A percentile compares a stretch with the other conserved stretches of the same genome.
Conservation (phyloP, 2,113 vertebrate genomes). For the Lamprotornis superbus region DNA sequence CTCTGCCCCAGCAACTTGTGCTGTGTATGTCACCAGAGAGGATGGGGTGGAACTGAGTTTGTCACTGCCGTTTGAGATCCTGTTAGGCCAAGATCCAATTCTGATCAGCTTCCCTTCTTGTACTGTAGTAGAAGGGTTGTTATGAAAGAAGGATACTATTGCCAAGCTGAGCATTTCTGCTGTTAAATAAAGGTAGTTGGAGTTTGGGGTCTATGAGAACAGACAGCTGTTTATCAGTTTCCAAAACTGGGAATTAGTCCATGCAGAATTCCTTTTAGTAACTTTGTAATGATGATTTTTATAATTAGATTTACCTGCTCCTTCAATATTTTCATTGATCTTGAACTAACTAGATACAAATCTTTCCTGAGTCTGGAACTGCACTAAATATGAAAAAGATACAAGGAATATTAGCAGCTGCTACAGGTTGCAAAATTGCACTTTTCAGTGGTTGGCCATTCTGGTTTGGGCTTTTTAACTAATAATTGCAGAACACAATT, state of each 20-base stretch:
- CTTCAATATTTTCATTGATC: neutral
- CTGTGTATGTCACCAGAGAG: neutral
- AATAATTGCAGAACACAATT: neutral
- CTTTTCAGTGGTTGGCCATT: neutral
- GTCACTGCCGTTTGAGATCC: neutral
- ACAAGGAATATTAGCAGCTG: neutral
- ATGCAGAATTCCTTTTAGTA: neutral
- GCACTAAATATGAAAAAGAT: neutral
- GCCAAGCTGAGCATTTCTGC: neutral
- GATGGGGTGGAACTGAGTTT: neutral
- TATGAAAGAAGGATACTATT: accelerated
- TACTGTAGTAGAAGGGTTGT: neutral
- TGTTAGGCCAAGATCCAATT: neutral
- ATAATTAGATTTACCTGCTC: neutral
- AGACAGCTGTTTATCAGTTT: neutral
- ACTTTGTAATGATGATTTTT: neutral
- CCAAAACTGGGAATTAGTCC: neutral
- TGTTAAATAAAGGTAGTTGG: neutral
- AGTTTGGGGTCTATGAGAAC: neutral
- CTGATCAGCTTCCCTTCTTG: neutral
- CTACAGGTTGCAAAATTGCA: neutral
- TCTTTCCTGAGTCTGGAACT: neutral
- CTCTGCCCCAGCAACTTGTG: neutral
- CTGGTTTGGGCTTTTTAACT: neutral
- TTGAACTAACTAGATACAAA: neutral